Evolutionary conservation across 1,140 invertebrate genomes (phyloP), one percentile per base, ranked within the genome.

Genomic region (Caenorhabditis tropicalis): DNA sequence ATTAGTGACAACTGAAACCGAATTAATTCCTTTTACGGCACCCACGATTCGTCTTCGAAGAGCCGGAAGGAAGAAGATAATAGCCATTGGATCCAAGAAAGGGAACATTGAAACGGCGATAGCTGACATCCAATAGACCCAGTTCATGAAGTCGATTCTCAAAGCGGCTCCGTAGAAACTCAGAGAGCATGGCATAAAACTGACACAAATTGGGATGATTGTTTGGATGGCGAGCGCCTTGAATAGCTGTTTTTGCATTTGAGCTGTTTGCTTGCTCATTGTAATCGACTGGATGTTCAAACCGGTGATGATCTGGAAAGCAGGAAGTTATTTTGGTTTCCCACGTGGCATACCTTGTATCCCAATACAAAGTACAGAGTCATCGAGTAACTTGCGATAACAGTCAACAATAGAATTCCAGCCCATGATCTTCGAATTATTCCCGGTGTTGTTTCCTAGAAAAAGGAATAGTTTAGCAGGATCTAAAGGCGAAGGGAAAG

Each of bases 131-230:
- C 58, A 65, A 16, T 65, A 65, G 21, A 65, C 58, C 58, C 58
- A 65, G 7, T 65, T 65, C 58, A 65, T 36, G 19, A 65, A 65
- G 7, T 36, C 58, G 15, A 33, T 33, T 33, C 31, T 65, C 29
- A 65, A 24, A 16, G 58, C 58, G 2, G 58, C 58, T 65, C 58
- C 58, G 36, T 65, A 65, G 7, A 65, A 65, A 33, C 58, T 65
- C 2, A 65, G 19, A 1, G 58, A 65, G 15, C 58, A 65, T 0
- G 58, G 58, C 58, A 65, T 65, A 31, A 65, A 65, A 31, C 58
- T 65, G 29, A 65, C 58, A 16, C 58, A 65, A 65, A 65, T 65
- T 33, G 58, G 58, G 24, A 65, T 65, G 58, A 65, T 65, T 65
- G 58, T 65, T 15, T 65, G 58, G 31, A 65, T 65, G 31, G 58